Conservation (phyloP, 2,888 invertebrate genomes). For the Dorcus parallelipipedus region DNA sequence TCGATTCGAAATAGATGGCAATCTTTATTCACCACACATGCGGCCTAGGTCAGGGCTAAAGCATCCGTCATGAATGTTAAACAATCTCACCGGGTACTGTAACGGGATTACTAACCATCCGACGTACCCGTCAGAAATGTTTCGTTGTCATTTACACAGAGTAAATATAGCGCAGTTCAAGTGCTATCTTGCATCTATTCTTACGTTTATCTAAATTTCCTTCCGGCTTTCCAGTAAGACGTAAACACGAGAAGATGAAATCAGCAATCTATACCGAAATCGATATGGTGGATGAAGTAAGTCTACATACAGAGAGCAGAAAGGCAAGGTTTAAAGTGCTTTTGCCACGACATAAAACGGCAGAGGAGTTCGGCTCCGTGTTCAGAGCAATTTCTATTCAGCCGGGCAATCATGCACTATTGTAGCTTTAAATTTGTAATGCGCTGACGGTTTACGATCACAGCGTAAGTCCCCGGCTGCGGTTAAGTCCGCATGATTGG, state of each 20-base stretch:
- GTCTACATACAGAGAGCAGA: slow-evolving; percentile 27
- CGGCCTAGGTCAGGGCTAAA: slow-evolving; percentile 36
- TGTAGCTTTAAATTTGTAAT: slow-evolving; percentile 30
- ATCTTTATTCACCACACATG: slow-evolving; percentile 36
- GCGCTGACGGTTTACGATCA: slow-evolving; percentile 14
- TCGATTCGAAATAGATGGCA: slow-evolving; percentile 24
- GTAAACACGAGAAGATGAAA: slow-evolving; percentile 21
- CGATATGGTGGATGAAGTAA: slow-evolving; percentile 25
- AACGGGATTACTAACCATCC: slow-evolving; percentile 30
- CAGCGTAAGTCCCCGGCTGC: slow-evolving; percentile 1
- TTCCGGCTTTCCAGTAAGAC: slow-evolving; percentile 18
- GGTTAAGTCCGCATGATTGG: slow-evolving; percentile 36
- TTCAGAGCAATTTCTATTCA: slow-evolving; percentile 30
- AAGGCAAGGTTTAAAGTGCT: slow-evolving; percentile 31
- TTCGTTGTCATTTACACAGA: too few relatives aligned
- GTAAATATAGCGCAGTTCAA: too few relatives aligned
- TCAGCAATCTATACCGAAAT: slow-evolving; percentile 26
- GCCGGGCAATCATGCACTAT: slow-evolving; percentile 21
- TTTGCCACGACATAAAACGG: slow-evolving; percentile 30
- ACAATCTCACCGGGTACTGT: slow-evolving; percentile 29
- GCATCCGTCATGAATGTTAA: slow-evolving; percentile 37
- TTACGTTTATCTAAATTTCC: slow-evolving; percentile 13
- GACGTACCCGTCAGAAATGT: slow-evolving; percentile 7
- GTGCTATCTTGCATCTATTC: slow-evolving; percentile 14
- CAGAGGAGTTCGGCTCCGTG: slow-evolving; percentile 24